Base-by-base conservation (phyloP, 1,140 invertebrate genomes). In the Conopomorpha cramerella region DNA sequence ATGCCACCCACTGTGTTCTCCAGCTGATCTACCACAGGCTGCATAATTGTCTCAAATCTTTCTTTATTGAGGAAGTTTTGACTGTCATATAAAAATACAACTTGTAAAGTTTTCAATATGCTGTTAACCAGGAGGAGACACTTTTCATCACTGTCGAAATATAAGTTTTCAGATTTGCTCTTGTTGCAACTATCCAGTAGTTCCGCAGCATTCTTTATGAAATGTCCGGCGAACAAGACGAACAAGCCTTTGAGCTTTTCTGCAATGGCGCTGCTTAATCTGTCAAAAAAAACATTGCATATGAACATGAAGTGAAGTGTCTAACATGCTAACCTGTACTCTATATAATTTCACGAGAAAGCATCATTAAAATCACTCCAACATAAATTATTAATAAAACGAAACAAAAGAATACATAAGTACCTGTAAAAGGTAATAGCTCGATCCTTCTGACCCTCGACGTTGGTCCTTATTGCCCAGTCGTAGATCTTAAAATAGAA, bases 161-260 rank as follows among this genome's bases (percentile, higher is more conserved):
- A 83, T 1, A 78, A 29, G 13, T 81, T 54, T 19, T 81, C 66
- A 0, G 56, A 73, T 70, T 78, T 81, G 40, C 51, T 70, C 2
- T 61, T 70, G 46, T 85, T 84, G 36, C 81, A 82, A n/a, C 72
- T 61, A 12, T 83, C 77, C 13, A 97, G 60, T 1, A 92, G 55
- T 2, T 83, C 70, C 0, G 90, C 86, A 1, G 90, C 86, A 57
- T 94, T 88, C 51, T 88, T 86, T 0, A 96, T 71, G 45, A 96
- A 88, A 51, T 92, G 87, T 3, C 87, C 88, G 31, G 93, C 92
- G 65, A 97, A 96, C 15, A 94, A 67, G 1, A 92, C 86, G 63
- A 97, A 98, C 0, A 98, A 73, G 14, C 90, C 90, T 65, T 94
- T 92, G 6, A 98, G 66, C 33, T 84, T 85, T 30, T 91, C 86